Conservation (phyloP, 2,113 vertebrate species). For the Colius striatus region DNA sequence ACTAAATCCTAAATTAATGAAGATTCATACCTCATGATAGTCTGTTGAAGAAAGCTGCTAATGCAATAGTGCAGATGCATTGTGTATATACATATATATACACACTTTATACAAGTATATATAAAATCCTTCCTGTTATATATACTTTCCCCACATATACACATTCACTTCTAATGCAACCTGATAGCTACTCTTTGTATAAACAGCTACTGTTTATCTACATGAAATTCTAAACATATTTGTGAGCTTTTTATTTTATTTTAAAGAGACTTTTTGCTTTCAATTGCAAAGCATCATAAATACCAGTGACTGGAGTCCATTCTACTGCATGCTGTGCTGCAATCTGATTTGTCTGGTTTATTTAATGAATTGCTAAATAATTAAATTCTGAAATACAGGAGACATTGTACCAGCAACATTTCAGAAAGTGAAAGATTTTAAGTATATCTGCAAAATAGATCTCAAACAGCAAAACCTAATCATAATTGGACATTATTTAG, state of each 20-base stretch:
- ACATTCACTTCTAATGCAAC: background rate
- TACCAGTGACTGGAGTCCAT: background rate
- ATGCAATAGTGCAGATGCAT: background rate
- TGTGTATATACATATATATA: background rate
- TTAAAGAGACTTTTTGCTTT: background rate
- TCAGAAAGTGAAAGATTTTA: background rate
- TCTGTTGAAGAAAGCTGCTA: background rate
- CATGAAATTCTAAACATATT: background rate
- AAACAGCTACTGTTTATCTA: background rate
- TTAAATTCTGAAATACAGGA: background rate
- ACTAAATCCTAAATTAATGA: background rate
- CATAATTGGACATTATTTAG: slow-evolving; percentile 33
- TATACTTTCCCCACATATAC: background rate
- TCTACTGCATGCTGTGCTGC: background rate
- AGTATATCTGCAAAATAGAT: background rate
- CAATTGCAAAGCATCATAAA: background rate
- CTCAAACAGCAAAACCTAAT: background rate
- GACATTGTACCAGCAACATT: background rate
- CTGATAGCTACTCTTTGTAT: background rate
- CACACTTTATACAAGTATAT: background rate
- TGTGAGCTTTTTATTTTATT: background rate
- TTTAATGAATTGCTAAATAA: slow-evolving; percentile 33
- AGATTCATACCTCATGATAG: background rate
- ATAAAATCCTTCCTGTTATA: background rate
- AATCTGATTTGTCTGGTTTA: slow-evolving; percentile 23